phyloP scores from a whole-genome alignment of 2,888 invertebrate genomes.

The Drosophila pseudotakahashii region DNA sequence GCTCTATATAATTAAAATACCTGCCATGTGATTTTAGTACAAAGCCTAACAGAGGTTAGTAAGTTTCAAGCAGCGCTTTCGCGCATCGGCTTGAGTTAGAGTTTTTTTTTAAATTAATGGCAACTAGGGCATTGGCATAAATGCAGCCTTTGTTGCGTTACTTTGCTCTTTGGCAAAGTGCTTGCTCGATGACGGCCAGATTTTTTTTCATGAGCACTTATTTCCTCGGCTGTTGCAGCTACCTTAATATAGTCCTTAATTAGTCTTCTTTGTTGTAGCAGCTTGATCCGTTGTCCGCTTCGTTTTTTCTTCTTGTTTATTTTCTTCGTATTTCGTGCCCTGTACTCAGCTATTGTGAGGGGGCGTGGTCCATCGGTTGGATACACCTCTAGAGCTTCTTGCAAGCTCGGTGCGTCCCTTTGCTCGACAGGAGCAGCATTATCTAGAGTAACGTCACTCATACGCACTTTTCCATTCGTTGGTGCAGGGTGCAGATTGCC shows the following conservation, averaged over 20 bases:
- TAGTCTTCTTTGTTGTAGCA: too few species aligned
- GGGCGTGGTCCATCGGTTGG: neutral
- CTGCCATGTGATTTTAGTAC: too few species aligned
- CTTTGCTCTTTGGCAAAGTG: neutral
- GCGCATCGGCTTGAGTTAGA: too few species aligned
- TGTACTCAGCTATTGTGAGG: neutral
- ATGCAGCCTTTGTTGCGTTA: slow-evolving; percentile 1
- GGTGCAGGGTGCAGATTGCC: too few species aligned
- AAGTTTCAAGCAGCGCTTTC: too few species aligned
- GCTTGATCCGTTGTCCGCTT: neutral
- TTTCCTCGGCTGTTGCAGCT: too few species aligned
- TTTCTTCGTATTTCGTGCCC: neutral
- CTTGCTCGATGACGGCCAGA: neutral
- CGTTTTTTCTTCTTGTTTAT: neutral
- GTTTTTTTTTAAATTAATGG: too few species aligned
- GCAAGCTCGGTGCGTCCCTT: neutral
- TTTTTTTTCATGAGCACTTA: too few species aligned
- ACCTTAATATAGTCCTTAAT: too few species aligned
- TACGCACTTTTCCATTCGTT: neutral
- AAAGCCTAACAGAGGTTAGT: too few species aligned
- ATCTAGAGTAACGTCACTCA: neutral
- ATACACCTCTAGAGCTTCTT: neutral
- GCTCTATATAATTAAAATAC: too few species aligned
- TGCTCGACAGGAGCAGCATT: neutral
- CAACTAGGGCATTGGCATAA: neutral